A percentile compares a stretch with the other conserved stretches of the same genome.
phyloP scores from a whole-genome alignment of 2,113 vertebrate species.

The Stomatorhinus ivindoensis region DNA sequence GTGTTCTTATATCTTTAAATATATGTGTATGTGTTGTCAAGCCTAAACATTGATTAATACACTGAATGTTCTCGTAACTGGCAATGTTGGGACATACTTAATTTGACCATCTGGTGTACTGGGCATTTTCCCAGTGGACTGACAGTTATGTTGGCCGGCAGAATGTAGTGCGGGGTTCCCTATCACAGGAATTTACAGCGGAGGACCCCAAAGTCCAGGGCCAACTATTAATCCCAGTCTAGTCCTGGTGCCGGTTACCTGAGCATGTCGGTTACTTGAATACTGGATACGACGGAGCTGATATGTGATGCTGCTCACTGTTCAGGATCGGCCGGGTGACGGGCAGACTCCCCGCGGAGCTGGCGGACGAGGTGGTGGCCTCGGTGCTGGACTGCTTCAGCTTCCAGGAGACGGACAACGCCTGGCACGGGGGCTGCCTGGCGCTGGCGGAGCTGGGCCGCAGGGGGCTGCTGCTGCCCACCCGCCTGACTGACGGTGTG shows the following conservation, averaged over 20 bases:
- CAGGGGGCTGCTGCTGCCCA: slow-evolving; percentile 84
- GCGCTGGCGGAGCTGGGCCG: slow-evolving; percentile 89
- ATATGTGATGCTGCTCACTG: too few relatives aligned
- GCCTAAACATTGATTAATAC: not conserved
- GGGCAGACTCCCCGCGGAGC: slow-evolving; percentile 80
- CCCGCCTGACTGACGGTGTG: slow-evolving; percentile 78
- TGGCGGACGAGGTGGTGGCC: slow-evolving; percentile 91
- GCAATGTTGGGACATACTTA: not conserved
- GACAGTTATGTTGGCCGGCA: not conserved
- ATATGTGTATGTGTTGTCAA: not conserved
- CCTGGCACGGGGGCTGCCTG: slow-evolving; percentile 92
- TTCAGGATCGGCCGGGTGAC: slow-evolving; percentile 84
- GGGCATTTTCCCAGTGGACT: not conserved
- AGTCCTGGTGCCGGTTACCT: not conserved
- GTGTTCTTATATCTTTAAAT: not conserved
- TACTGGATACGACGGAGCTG: not conserved
- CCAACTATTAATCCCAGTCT: not conserved
- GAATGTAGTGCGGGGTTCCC: not conserved
- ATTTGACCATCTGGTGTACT: not conserved
- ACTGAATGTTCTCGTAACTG: not conserved
- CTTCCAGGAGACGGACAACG: slow-evolving; percentile 85
- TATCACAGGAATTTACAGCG: not conserved
- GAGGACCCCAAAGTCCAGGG: too few relatives aligned
- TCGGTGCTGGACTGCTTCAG: slow-evolving; percentile 79
- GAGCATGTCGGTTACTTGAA: not conserved